A percentile compares a stretch with the other conserved stretches of the same genome.
Evolutionary conservation across 2,113 vertebrate genomes (phyloP).

Genomic region (Tetrax tetrax): DNA sequence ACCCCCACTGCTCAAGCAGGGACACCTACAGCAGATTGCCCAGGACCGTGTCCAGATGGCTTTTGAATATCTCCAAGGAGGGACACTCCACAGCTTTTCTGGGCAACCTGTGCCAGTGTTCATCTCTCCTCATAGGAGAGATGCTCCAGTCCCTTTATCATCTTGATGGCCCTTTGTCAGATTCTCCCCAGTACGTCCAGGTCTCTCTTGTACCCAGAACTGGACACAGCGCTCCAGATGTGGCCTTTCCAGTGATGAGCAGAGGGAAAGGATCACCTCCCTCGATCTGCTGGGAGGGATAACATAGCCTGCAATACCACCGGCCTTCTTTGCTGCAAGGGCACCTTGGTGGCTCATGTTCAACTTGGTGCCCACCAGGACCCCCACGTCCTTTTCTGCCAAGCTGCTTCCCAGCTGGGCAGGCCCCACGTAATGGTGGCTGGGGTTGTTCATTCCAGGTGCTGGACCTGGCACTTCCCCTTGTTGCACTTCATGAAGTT

Average conservation of each 20-base stretch:
- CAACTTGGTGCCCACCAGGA: background rate
- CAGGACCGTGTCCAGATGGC: too few relatives aligned
- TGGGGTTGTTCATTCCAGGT: background rate
- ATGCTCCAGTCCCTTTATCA: too few relatives aligned
- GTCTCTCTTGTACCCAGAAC: too few relatives aligned
- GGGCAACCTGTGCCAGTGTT: too few relatives aligned
- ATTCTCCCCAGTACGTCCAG: too few relatives aligned
- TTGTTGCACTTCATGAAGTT: background rate
- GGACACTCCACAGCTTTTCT: too few relatives aligned
- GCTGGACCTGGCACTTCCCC: background rate
- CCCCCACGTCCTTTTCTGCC: background rate
- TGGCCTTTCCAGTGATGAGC: background rate
- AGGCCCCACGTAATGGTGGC: too few relatives aligned
- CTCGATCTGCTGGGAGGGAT: background rate
- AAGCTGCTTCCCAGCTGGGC: background rate
- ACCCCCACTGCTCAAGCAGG: too few relatives aligned
- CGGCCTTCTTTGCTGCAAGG: background rate
- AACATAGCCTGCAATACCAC: background rate
- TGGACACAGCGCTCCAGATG: background rate
- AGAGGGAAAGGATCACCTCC: background rate
- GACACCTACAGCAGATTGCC: too few relatives aligned
- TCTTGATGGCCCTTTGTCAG: too few relatives aligned
- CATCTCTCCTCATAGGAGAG: too few relatives aligned
- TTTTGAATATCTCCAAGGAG: too few relatives aligned
- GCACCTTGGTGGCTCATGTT: rapidly evolving